phyloP scores from a whole-genome alignment of 2,797 vertebrate genomes.

The Sciurus vulgaris region DNA sequence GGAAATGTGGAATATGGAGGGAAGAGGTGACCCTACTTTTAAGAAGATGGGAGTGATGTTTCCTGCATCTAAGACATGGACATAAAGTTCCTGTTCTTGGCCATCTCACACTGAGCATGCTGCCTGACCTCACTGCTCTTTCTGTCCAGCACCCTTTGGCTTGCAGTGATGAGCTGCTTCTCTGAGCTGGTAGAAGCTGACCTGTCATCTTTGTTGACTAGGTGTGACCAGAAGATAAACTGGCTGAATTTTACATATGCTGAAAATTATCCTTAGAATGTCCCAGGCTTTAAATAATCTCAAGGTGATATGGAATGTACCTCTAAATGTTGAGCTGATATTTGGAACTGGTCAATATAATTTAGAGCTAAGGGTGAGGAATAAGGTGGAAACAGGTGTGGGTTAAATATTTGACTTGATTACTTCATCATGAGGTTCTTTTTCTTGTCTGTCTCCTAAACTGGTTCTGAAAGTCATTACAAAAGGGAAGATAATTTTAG shows the following conservation, averaged over 20 bases:
- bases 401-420: not conserved
- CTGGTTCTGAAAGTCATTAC: not conserved
- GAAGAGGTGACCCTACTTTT: not conserved
- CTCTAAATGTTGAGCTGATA: constrained; percentile 29
- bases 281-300: not conserved
- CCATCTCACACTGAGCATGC: not conserved
- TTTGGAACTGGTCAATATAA: constrained; percentile 18
- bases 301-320: not conserved
- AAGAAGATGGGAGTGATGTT: not conserved
- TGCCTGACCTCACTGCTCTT: not conserved
- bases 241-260: not conserved
- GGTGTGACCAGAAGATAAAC: not conserved
- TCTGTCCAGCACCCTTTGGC: not conserved
- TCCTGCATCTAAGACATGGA: not conserved
- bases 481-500: not conserved
- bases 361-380: not conserved
- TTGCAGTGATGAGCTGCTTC: not conserved
- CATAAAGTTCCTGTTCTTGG: not conserved
- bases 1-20: not conserved
- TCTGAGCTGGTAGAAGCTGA: not conserved
- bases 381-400: not conserved
- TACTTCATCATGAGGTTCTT: not conserved
- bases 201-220: not conserved
- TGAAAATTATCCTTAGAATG: not conserved
- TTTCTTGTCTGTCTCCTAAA: not conserved